These are phyloP conservation scores for Meandrina meandrites DNA, from an alignment of 92 coral and sea anemone species.

Conservation along the genomic window DNA sequence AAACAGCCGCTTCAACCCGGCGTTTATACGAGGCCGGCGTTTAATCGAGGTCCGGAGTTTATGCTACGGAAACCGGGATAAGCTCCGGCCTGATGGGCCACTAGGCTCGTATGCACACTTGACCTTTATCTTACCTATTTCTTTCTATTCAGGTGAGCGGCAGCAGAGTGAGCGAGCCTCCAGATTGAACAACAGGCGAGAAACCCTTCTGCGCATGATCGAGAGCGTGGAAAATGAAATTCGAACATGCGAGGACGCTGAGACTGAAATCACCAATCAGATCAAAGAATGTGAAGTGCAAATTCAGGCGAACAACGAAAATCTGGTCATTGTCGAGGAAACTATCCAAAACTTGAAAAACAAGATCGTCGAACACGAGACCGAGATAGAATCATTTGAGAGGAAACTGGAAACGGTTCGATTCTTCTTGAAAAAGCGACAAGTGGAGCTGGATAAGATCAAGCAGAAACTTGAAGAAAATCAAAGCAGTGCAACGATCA, in stretches of 20 bases:
- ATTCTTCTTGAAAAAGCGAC: conserved; percentile 76
- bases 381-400: conserved; percentile 62
- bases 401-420: conserved; percentile 82
- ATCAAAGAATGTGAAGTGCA: conserved; percentile 74
- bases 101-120: no score
- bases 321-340: conserved; percentile 66
- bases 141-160: conserved; percentile 43
- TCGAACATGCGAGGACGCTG: conserved; percentile 62
- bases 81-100: no score
- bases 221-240: conserved; percentile 86
- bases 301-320: conserved; percentile 66
- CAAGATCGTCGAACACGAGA: conserved; percentile 58
- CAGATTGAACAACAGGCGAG: conserved; percentile 65
- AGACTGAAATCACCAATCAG: conserved; percentile 62
- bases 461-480: conserved; percentile 69
- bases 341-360: conserved; percentile 64
- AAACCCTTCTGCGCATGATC: conserved; percentile 79
- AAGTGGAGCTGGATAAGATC: conserved; percentile 76
- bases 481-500: conserved; percentile 58
- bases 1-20: no score
- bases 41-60: no score
- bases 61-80: no score
- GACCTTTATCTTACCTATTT: background rate
- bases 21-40: no score
- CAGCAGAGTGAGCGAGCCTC: conserved; percentile 41